Evolutionary conservation across 2,797 vertebrate genomes (phyloP).

Genomic region (Coracias cyanogaster): DNA sequence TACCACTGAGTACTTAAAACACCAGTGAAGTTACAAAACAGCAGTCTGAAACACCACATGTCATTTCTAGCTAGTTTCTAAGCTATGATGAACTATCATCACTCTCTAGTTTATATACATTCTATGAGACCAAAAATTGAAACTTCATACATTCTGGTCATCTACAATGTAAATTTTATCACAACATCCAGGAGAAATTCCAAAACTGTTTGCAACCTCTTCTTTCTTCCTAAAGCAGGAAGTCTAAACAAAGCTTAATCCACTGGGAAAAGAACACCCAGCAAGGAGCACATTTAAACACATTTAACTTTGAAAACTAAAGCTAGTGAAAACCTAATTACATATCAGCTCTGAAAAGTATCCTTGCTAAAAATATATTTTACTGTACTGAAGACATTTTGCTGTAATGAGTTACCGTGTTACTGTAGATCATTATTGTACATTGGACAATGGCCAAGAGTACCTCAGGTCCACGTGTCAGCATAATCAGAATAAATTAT

Average conservation of each 20-base stretch:
- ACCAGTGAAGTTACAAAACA: neutral
- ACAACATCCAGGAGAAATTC: neutral
- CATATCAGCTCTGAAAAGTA: neutral
- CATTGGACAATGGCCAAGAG: neutral
- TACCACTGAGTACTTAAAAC: neutral
- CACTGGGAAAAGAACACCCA: neutral
- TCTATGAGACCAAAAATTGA: rapidly evolving
- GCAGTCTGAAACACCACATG: rapidly evolving
- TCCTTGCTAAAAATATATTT: neutral
- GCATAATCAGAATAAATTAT: neutral
- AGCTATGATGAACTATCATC: neutral
- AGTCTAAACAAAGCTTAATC: neutral
- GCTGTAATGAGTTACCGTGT: neutral
- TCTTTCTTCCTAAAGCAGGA: neutral
- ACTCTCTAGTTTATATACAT: neutral
- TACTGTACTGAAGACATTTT: neutral
- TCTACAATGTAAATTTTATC: neutral
- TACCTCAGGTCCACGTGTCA: neutral
- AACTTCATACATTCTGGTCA: neutral
- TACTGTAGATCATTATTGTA: neutral
- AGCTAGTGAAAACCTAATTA: neutral
- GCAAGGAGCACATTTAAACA: neutral
- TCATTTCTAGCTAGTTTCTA: neutral
- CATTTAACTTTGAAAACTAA: neutral
- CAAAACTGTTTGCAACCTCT: neutral